Conservation (phyloP, 2,797 vertebrate genomes). For the Siniperca obscura region DNA sequence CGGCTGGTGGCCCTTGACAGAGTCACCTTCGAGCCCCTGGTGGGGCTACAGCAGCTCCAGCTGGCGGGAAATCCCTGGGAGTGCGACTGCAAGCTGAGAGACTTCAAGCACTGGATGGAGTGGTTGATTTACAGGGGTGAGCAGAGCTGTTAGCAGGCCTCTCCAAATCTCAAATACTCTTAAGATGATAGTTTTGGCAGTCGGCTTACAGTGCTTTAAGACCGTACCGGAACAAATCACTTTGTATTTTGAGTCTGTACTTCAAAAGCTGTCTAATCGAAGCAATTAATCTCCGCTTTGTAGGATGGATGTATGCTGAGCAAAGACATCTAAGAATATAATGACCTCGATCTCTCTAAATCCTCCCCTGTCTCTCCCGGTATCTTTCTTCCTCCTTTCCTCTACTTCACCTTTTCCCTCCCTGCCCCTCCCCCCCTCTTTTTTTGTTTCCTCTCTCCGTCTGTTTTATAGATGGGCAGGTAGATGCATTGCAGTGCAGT, state of each 20-base stretch:
- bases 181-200: conserved; percentile 19
- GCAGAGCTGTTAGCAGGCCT: conserved; percentile 37
- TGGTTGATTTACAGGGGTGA: conserved; percentile 93
- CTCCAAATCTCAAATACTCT: conserved; percentile 30
- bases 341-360: conserved; percentile 52
- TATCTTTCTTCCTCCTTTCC: conserved; percentile 5
- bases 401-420: background rate
- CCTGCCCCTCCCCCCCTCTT: background rate
- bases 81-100: conserved; percentile 93
- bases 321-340: conserved; percentile 61
- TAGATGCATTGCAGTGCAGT: conserved; percentile 91
- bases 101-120: conserved; percentile 97
- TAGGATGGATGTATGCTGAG: conserved; percentile 54
- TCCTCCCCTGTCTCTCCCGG: conserved; percentile 25
- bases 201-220: conserved; percentile 3
- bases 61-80: conserved; percentile 95
- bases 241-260: conserved; percentile 42
- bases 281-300: conserved; percentile 53
- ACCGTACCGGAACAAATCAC: conserved; percentile 18
- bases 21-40: conserved; percentile 90
- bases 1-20: conserved; percentile 89
- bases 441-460: conserved; percentile 18
- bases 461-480: conserved; percentile 83
- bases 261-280: conserved; percentile 51
- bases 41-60: conserved; percentile 88